Conservation (phyloP, 2,113 vertebrate genomes). For the Ursus arctos region DNA sequence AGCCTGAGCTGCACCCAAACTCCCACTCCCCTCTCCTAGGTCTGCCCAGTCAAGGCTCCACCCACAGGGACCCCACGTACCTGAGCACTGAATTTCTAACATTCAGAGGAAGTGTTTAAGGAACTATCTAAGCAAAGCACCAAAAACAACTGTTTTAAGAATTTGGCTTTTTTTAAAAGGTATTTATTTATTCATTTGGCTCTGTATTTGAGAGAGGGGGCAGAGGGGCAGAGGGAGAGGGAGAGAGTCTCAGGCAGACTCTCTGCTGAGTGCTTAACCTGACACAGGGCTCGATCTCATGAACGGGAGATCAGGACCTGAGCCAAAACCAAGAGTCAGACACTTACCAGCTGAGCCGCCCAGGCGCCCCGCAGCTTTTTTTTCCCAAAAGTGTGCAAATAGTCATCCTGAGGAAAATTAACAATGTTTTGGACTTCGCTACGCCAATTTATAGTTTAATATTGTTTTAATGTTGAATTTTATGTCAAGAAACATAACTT, state of each 20-base stretch:
- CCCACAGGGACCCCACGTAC: not conserved
- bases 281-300: accelerated
- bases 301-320: not conserved
- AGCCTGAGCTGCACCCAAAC: accelerated
- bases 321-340: not conserved
- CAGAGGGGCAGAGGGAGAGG: not conserved
- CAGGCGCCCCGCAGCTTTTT: not conserved
- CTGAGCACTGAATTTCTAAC: not conserved
- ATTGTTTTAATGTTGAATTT: not conserved
- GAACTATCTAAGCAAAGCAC: not conserved
- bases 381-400: not conserved
- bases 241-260: not conserved
- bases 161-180: not conserved
- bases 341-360: not conserved
- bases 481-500: not conserved
- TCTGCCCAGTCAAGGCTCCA: not conserved
- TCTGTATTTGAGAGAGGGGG: not conserved
- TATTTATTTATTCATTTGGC: not conserved
- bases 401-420: not conserved
- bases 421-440: not conserved
- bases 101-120: not conserved
- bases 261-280: too few species aligned
- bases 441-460: not conserved
- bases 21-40: not conserved
- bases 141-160: not conserved